phyloP scores from a whole-genome alignment of 2,888 invertebrate genomes.

The Pardosa pseudoannulata region DNA sequence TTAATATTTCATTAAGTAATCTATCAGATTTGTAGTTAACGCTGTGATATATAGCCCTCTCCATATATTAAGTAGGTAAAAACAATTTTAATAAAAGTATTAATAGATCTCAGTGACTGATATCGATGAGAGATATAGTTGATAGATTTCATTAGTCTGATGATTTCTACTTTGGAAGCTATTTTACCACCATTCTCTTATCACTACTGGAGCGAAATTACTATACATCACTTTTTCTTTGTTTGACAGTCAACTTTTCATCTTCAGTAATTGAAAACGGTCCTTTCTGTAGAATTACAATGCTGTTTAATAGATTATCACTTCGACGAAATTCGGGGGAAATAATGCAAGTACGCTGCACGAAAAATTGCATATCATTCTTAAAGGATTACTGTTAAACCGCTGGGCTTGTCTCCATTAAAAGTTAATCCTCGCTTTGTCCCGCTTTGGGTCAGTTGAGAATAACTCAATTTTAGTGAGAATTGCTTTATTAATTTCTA shows the following conservation, averaged over 20 bases:
- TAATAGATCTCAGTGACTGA: not conserved
- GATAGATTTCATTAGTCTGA: not conserved
- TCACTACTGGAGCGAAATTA: not conserved
- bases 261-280: no score
- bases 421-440: no score
- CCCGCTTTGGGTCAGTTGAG: no score
- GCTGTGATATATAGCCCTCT: not conserved
- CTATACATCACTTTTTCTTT: not conserved
- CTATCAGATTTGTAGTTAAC: not conserved
- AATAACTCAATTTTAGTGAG: no score
- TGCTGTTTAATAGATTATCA: no score
- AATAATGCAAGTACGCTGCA: no score
- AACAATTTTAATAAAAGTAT: constrained; percentile 1
- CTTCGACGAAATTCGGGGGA: no score
- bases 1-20: not conserved
- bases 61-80: not conserved
- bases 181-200: not conserved
- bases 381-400: no score
- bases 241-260: not conserved
- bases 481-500: no score
- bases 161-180: not conserved
- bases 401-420: no score
- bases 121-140: not conserved
- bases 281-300: no score
- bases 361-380: no score